phyloP scores from a whole-genome alignment of 2,113 vertebrate species.

The Hydrochoerus hydrochaeris region DNA sequence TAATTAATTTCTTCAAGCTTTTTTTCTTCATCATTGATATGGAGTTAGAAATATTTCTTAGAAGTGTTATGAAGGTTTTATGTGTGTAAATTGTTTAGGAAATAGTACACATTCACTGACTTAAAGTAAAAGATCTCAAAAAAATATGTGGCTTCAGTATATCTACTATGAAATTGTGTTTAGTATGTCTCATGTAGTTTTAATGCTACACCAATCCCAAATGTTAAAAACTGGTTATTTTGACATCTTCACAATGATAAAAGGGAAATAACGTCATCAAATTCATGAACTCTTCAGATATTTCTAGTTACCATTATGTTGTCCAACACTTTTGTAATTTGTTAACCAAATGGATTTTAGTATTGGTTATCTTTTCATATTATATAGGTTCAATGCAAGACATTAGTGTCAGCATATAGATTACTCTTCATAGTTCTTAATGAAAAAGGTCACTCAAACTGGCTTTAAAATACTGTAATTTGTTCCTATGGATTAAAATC shows the following conservation, averaged over 20 bases:
- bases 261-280: not conserved
- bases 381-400: not conserved
- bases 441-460: not conserved
- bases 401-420: not conserved
- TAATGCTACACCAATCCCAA: not conserved
- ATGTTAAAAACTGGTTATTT: not conserved
- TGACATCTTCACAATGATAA: not conserved
- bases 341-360: not conserved
- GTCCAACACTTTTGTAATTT: not conserved
- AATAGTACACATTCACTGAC: not conserved
- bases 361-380: not conserved
- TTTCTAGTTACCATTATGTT: not conserved
- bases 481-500: conserved; percentile 10
- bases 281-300: not conserved
- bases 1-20: not conserved
- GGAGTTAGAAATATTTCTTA: not conserved
- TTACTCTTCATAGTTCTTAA: not conserved
- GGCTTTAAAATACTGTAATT: not conserved
- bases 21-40: not conserved
- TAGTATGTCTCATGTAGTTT: not conserved
- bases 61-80: not conserved
- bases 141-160: not conserved
- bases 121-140: not conserved
- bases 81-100: not conserved
- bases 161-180: not conserved